Percentiles rank a stretch among this genome's conserved stretches.
These are phyloP conservation scores for Pseudanteris insignis DNA, from an alignment of 2,888 invertebrate species.

Conservation along the genomic window DNA sequence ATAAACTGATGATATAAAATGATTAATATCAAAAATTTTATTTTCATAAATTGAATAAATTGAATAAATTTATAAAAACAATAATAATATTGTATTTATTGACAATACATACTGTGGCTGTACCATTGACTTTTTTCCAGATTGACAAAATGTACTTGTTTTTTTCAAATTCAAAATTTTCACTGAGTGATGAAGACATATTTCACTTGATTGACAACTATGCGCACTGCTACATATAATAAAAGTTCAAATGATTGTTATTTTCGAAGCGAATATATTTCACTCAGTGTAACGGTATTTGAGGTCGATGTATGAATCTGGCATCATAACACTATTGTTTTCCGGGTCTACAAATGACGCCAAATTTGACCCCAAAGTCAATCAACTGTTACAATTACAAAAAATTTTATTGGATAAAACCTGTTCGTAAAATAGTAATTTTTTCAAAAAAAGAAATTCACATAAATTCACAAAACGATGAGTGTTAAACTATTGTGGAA, in stretches of 20 bases:
- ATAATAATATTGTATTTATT: too few species aligned
- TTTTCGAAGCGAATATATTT: constrained; percentile 9
- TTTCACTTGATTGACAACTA: constrained; percentile 2
- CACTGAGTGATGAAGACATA: background rate
- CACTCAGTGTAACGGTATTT: constrained; percentile 15
- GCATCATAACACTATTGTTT: constrained; percentile 14
- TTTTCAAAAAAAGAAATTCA: background rate
- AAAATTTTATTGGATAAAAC: too few species aligned
- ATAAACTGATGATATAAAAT: too few species aligned
- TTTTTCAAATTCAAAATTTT: constrained; percentile 10
- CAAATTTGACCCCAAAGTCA: constrained; percentile 1
- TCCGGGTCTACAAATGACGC: background rate
- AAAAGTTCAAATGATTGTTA: background rate
- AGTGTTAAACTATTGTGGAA: too few species aligned
- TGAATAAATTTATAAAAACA: too few species aligned
- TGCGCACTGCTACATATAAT: background rate
- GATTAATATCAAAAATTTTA: too few species aligned
- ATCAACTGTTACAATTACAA: too few species aligned
- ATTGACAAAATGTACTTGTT: constrained; percentile 18
- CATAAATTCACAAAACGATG: too few species aligned
- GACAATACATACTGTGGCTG: constrained; percentile 13
- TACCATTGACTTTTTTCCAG: constrained; percentile 13
- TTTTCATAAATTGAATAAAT: too few species aligned
- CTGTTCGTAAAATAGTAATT: too few species aligned
- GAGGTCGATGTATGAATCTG: constrained; percentile 6